Base-by-base conservation (phyloP, 2,888 invertebrate genomes). In the Heteropelma amictum region DNA sequence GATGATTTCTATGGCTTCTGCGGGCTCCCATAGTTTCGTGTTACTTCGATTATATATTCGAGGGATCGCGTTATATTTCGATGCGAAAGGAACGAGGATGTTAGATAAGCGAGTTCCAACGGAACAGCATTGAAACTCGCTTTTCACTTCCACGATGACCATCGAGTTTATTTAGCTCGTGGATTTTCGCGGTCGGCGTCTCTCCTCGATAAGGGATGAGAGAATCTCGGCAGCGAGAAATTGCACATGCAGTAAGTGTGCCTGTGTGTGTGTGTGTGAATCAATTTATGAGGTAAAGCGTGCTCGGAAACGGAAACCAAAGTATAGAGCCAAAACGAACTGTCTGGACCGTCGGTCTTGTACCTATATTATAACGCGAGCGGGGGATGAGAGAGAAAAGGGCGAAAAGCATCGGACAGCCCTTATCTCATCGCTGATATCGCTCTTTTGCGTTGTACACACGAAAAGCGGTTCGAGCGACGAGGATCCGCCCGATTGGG, bases 381-480 rank as follows among this genome's bases (percentile, higher is more conserved):
- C 35, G 58, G 12, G 19, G 51, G 49, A 42, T 56, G 35, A 19
- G 72, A 47, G 74, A n/a, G n/a, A n/a, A n/a, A n/a, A n/a, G n/a
- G n/a, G n/a, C n/a, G n/a, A n/a, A 19, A 47, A 45, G 28, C 19
- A 19, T 76, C 77, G 82, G 83, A 78, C 80, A 80, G 78, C 78
- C 81, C 82, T 87, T 87, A 87, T 87, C 87, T 86, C 83, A 83
- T 84, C 84, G 83, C 83, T 82, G 84, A 86, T 87, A 87, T 85
- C 83, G 79, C 78, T 79, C 42, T 70, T 28, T 65, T 38, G 45
- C 42, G 47, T 35, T 30, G 38, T 5, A 60, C 30, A 58, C 38
- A 28, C n/a, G n/a, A n/a, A n/a, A n/a, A 7, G 21, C 0, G 26
- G 51, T 17, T 28, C 17, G 51, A 28, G 38, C 38, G 51, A 38